phyloP scores from a whole-genome alignment of 2,888 invertebrate genomes.

The Laspeyria flexula region DNA sequence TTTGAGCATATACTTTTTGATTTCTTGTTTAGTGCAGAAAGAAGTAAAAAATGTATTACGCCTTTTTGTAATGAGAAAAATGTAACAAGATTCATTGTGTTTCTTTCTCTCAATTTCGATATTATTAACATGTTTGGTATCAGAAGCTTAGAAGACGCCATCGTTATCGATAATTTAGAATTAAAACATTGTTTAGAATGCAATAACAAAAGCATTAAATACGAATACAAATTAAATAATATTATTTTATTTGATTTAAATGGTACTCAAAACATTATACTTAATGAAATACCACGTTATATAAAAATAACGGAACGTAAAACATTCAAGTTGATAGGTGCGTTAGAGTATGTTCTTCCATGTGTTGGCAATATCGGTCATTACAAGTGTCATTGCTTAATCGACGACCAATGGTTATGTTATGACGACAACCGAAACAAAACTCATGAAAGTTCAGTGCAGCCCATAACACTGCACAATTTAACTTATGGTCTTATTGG shows the following conservation, averaged over 20 bases:
- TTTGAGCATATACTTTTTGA: constrained; percentile 15
- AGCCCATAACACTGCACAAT: constrained; percentile 18
- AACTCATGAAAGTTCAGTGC: constrained; percentile 17
- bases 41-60: constrained; percentile 18
- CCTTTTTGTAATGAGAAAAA: constrained; percentile 16
- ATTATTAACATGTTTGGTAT: constrained; percentile 4
- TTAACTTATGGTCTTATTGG: constrained; percentile 20
- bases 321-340: constrained; percentile 10
- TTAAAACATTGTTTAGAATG: constrained; percentile 4
- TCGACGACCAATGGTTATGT: constrained; percentile 9
- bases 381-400: constrained; percentile 12
- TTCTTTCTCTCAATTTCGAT: constrained; percentile 6
- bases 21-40: constrained; percentile 13
- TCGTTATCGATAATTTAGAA: constrained; percentile 1
- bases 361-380: constrained; percentile 1
- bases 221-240: constrained; percentile 16
- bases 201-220: constrained; percentile 11
- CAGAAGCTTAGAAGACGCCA: constrained; percentile 4
- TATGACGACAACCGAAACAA: constrained; percentile 9
- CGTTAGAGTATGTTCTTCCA: constrained; percentile 1
- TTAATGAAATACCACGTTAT: constrained; percentile 14
- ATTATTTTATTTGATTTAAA: constrained; percentile 6
- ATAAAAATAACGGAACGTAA: constrained; percentile 21
- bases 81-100: constrained; percentile 15
- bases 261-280: constrained; percentile 16